Conservation (phyloP, 2,888 invertebrate genomes). For the Acleris holmiana region DNA sequence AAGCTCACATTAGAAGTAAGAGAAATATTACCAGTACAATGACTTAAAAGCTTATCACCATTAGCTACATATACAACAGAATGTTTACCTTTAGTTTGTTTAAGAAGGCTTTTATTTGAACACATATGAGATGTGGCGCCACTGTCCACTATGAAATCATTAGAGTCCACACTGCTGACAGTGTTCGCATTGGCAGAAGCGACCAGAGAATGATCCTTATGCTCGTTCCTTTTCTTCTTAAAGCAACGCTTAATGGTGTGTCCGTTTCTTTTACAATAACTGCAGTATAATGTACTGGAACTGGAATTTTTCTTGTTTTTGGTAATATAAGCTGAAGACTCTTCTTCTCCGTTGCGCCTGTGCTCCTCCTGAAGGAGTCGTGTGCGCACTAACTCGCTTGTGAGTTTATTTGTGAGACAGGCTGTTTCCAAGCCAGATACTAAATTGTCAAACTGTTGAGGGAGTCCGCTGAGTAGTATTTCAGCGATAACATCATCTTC, state of each 20-base stretch:
- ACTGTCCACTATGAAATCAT: not conserved
- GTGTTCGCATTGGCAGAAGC: not conserved
- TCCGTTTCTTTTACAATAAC: not conserved
- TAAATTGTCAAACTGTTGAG: not conserved
- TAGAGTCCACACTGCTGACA: no score
- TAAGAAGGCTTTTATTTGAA: not conserved
- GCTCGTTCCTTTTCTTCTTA: not conserved
- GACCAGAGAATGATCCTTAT: not conserved
- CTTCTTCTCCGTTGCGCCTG: not conserved
- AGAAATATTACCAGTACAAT: not conserved
- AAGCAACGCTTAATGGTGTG: conserved; percentile 3
- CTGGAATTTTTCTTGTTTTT: not conserved
- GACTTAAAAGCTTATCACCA: not conserved
- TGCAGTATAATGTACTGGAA: not conserved
- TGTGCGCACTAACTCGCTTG: not conserved
- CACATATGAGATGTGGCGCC: not conserved
- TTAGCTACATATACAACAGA: conserved; percentile 2
- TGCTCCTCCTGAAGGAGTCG: not conserved
- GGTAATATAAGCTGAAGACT: not conserved
- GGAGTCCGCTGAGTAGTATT: not conserved
- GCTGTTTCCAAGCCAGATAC: not conserved
- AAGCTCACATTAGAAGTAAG: not conserved
- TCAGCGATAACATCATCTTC: not conserved
- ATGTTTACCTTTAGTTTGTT: not conserved
- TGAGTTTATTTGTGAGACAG: not conserved